Conservation (phyloP, 1,140 invertebrate species). For the Augochlora pura region DNA sequence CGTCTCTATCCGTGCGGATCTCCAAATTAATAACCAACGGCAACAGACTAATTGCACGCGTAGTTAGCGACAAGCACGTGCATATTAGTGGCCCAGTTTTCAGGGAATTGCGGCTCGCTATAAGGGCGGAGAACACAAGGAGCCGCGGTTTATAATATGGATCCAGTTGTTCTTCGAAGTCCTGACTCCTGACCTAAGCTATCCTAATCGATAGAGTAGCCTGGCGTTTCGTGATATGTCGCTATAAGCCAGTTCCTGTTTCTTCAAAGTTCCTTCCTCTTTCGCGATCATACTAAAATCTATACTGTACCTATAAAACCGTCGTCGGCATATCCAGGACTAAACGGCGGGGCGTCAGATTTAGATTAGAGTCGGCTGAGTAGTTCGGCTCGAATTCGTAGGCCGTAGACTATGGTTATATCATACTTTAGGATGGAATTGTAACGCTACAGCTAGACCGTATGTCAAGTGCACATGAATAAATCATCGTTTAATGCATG, state of each 20-base stretch:
- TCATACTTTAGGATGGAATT: too few species aligned
- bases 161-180: conserved; percentile 9
- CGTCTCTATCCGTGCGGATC: background rate
- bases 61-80: background rate
- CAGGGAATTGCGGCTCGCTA: conserved; percentile 1
- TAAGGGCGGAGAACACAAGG: background rate
- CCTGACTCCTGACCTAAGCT: conserved; percentile 25
- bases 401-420: too few species aligned
- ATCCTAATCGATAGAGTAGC: conserved; percentile 20
- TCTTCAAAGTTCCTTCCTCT: background rate
- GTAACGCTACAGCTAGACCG: too few species aligned
- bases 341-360: too few species aligned
- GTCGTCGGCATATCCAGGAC: too few species aligned
- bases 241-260: conserved; percentile 2
- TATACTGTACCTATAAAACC: too few species aligned
- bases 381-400: too few species aligned
- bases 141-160: conserved; percentile 4
- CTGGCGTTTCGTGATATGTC: background rate
- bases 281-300: background rate
- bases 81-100: conserved; percentile 32
- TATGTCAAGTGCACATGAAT: too few species aligned
- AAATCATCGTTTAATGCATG: too few species aligned
- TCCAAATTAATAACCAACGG: background rate
- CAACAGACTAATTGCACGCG: conserved; percentile 1
- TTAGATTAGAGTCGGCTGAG: too few species aligned